A percentile compares a stretch with the other conserved stretches of the same genome.
Conservation (phyloP, 2,888 invertebrate genomes). For the Agrochola macilenta region DNA sequence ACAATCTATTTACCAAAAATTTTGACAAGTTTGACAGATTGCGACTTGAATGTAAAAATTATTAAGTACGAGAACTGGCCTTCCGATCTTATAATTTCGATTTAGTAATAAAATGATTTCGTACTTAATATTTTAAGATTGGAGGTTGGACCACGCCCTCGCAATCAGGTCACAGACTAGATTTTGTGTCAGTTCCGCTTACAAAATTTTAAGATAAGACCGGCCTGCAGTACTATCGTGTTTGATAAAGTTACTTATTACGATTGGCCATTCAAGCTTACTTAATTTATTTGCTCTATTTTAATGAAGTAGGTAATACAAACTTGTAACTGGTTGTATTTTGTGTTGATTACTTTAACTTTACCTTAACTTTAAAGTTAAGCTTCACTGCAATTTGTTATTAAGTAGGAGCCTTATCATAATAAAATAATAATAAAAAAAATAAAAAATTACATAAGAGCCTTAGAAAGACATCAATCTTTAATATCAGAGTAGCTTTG, state of each 20-base stretch:
- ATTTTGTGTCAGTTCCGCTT: conserved; percentile 44
- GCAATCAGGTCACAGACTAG: conserved; percentile 57
- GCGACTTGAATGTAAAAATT: too few species aligned
- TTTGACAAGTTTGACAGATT: too few species aligned
- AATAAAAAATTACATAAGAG: too few species aligned
- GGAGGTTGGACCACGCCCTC: conserved; percentile 46
- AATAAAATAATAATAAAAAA: too few species aligned
- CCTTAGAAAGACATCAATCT: too few species aligned
- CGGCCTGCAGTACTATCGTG: conserved; percentile 35
- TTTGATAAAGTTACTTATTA: conserved; percentile 49
- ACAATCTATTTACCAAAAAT: too few species aligned
- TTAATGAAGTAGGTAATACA: conserved; percentile 37
- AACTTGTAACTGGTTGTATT: conserved; percentile 20
- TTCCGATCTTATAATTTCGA: background rate
- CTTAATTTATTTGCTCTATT: conserved; percentile 47
- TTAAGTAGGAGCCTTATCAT: background rate
- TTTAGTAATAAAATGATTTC: conserved; percentile 34
- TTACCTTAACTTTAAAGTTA: conserved; percentile 12
- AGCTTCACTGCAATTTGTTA: background rate
- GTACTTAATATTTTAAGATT: conserved; percentile 32
- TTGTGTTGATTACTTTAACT: background rate
- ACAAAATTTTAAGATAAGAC: conserved; percentile 51
- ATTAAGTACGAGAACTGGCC: too few species aligned
- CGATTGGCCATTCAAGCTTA: conserved; percentile 46
- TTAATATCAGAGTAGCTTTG: too few species aligned